Conservation (phyloP, 2,113 vertebrate genomes). For the Mugil cephalus region DNA sequence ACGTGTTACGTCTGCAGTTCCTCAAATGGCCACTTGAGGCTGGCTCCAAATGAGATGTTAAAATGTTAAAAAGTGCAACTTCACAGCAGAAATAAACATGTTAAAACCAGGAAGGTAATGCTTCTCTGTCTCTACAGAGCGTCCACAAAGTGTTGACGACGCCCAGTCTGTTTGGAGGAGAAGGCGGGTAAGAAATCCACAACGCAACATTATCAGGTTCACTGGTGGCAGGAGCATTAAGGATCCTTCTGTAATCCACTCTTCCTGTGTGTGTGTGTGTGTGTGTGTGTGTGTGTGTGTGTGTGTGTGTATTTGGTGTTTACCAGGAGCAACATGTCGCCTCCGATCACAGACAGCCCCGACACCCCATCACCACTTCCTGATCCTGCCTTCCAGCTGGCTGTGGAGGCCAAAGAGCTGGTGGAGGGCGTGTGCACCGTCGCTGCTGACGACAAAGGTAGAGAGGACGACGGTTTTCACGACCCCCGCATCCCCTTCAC, state of each 20-base stretch:
- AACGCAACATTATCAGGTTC: not conserved
- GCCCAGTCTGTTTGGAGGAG: slow-evolving; percentile 74
- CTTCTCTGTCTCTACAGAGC: slow-evolving; percentile 79
- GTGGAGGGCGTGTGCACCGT: slow-evolving; percentile 69
- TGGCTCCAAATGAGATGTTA: too few species aligned
- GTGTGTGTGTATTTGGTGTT: too few species aligned
- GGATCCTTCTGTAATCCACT: not conserved
- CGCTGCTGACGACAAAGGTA: slow-evolving; percentile 74
- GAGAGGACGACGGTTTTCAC: too few species aligned
- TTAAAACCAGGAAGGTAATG: not conserved
- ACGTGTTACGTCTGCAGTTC: too few species aligned
- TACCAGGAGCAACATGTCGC: slow-evolving; percentile 57
- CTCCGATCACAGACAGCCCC: slow-evolving; percentile 65
- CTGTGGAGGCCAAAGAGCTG: slow-evolving; percentile 82
- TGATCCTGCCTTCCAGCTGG: slow-evolving; percentile 77
- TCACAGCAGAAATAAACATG: too few species aligned
- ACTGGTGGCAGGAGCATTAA: not conserved
- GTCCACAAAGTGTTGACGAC: slow-evolving; percentile 89
- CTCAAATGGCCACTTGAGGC: too few species aligned
- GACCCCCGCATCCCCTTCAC: too few species aligned
- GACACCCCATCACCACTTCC: slow-evolving; percentile 70
- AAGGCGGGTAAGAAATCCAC: slow-evolving; percentile 82
- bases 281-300: not conserved
- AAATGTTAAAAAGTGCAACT: too few species aligned
- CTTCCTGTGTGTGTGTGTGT: not conserved